Evolutionary conservation across 2,797 vertebrate genomes (phyloP).

Genomic region (Sibirionetta formosa): DNA sequence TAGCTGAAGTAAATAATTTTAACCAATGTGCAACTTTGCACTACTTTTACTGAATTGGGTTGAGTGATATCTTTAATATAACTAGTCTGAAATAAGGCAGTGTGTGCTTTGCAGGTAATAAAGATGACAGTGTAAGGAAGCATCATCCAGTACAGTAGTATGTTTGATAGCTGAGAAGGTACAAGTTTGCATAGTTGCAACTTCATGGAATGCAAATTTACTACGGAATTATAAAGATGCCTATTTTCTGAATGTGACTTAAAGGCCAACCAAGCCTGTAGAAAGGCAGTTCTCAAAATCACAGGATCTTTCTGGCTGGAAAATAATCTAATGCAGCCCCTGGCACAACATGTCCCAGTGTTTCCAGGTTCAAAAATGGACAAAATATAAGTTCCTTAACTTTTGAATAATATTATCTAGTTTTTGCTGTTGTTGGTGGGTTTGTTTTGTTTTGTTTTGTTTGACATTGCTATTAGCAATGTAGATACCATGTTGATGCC

Average conservation of each 20-base stretch:
- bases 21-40: not conserved
- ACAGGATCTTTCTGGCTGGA: not conserved
- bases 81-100: not conserved
- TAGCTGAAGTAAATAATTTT: not conserved
- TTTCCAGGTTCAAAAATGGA: not conserved
- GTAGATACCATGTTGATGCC: not conserved
- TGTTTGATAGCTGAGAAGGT: rapidly evolving
- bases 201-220: not conserved
- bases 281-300: not conserved
- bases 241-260: not conserved
- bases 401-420: not conserved
- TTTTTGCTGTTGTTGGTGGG: too few species aligned
- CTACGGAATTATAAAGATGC: not conserved
- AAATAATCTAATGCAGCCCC: not conserved
- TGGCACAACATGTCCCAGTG: not conserved
- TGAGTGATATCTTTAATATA: not conserved
- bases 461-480: not conserved
- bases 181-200: not conserved
- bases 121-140: not conserved
- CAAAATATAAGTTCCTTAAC: not conserved
- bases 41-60: not conserved
- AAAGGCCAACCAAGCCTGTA: not conserved
- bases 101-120: rapidly evolving
- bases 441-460: not conserved
- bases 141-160: rapidly evolving